phyloP scores from a whole-genome alignment of 2,797 vertebrate species.

The Acanthornis magna region DNA sequence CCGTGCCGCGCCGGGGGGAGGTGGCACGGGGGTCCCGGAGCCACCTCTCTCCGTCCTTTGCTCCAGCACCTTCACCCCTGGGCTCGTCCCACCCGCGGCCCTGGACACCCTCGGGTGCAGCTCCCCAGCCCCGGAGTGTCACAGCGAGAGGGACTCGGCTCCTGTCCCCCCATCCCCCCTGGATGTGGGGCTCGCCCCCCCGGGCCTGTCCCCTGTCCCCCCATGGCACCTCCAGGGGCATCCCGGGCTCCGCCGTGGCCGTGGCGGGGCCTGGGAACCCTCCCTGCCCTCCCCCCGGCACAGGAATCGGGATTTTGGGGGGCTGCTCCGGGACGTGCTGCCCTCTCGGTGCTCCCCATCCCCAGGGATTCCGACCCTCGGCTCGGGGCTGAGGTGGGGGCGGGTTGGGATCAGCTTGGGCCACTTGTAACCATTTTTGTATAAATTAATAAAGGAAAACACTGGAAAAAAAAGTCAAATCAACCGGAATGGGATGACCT shows the following conservation, averaged over 20 bases:
- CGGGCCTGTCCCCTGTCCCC: neutral
- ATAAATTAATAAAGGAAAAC: slow-evolving; percentile 65
- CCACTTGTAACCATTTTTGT: slow-evolving; percentile 39
- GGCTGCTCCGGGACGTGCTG: accelerated
- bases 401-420: neutral
- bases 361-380: neutral
- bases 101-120: neutral
- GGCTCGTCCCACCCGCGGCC: neutral
- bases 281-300: neutral
- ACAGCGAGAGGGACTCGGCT: neutral
- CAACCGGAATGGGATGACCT: neutral
- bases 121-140: neutral
- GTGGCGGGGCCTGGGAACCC: neutral
- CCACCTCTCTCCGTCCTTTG: neutral
- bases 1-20: neutral
- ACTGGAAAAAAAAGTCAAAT: neutral
- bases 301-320: neutral
- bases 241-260: neutral
- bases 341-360: neutral
- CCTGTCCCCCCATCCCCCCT: neutral
- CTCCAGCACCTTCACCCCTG: neutral
- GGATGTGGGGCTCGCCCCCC: neutral
- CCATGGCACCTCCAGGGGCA: neutral
- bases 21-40: neutral
- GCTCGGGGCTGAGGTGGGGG: neutral